These are phyloP conservation scores for Ceyx margarethae DNA, from an alignment of 2,113 vertebrate species.

Conservation along the genomic window DNA sequence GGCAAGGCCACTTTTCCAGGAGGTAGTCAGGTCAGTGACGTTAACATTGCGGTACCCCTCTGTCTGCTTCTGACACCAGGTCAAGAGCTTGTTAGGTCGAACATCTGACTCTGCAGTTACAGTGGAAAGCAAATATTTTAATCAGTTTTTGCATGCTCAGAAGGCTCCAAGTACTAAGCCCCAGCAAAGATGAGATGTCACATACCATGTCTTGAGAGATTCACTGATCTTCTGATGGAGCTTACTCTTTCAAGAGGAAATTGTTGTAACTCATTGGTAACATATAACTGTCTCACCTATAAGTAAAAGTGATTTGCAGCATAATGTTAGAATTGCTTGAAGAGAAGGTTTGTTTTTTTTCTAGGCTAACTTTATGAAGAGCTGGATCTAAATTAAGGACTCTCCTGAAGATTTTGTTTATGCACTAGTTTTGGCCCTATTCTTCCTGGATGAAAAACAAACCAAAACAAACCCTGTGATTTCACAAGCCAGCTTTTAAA, in stretches of 20 bases:
- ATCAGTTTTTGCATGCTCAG: neutral
- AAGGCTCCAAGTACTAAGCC: neutral
- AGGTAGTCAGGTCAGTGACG: constrained; percentile 85
- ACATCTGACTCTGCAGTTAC: constrained; percentile 85
- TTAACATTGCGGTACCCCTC: constrained; percentile 86
- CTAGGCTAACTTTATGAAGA: neutral
- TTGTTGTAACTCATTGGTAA: constrained; percentile 83
- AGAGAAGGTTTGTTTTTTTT: neutral
- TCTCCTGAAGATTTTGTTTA: neutral
- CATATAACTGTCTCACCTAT: constrained; percentile 89
- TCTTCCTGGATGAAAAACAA: neutral
- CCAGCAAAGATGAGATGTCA: neutral
- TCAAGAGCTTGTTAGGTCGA: constrained; percentile 88
- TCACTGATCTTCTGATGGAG: constrained; percentile 86
- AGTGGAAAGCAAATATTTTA: neutral
- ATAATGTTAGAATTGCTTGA: neutral
- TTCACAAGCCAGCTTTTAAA: neutral
- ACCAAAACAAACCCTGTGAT: neutral
- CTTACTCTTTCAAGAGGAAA: constrained; percentile 83
- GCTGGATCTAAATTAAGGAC: neutral
- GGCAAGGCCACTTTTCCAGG: constrained; percentile 88
- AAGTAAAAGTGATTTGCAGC: neutral
- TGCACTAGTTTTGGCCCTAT: neutral
- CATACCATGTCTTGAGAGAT: constrained; percentile 84
- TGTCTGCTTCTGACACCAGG: constrained; percentile 95